Base-by-base conservation (phyloP, 2,888 invertebrate genomes). In the Iselma pallidipennis region DNA sequence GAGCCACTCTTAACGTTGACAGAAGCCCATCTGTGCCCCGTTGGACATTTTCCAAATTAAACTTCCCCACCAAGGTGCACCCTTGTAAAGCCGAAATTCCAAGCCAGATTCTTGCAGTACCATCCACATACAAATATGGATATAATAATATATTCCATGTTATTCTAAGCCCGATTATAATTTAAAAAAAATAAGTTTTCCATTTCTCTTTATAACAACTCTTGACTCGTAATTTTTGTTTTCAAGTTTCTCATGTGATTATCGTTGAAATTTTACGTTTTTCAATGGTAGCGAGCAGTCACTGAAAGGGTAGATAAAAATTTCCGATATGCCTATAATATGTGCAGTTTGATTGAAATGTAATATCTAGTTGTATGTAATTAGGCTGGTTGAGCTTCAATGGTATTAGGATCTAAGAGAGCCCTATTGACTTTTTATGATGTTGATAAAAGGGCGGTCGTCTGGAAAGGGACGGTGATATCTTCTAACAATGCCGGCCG, bases 1-100 rank as follows among this genome's bases (percentile, higher is more conserved):
- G 74, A 72, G 71, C 67, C 63, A 70, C 75, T 73, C 72, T 76
- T 74, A 76, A 65, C 73, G 68, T 61, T 74, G 75, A 75, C 76
- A 74, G 72, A 64, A 68, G 72, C 70, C 71, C 76, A 76, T 76
- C 76, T 76, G 76, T 68, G 75, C 59, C 74, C 74, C 57, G 57
- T 64, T 66, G 72, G 72, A 68, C 72, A 70, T 67, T 71, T 68
- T 66, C 70, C 67, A 74, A 74, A 74, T 74, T 74, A 72, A 71
- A 69, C 71, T 66, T 65, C 59, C 63, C 62, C 31, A 61, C 57
- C 50, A 6, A 16, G 1, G 19, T 42, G 7, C 37, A 16, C 37
- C 37, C 37, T 7, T 16, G 16, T 42, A 19, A 19, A 3, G 7
- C 16, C 3, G 10, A 10, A 16, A 42, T 42, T 42, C 42, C 42